A percentile compares a stretch with the other conserved stretches of the same genome.
Evolutionary conservation across 2,888 invertebrate genomes (phyloP).

Genomic region (Drosophila anomalata): DNA sequence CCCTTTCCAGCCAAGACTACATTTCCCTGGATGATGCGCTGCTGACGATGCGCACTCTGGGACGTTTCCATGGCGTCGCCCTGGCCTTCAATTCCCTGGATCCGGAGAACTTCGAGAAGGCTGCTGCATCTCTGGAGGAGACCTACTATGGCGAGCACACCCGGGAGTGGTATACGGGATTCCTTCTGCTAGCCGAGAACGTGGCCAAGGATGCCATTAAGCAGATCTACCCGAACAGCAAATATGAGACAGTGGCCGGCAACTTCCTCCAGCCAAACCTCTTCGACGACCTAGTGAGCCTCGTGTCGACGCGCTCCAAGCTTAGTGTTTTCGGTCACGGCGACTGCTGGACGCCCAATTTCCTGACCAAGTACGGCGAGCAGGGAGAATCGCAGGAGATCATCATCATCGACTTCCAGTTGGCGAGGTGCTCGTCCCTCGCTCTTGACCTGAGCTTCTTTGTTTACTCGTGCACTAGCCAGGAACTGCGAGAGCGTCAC

Average conservation of each 20-base stretch:
- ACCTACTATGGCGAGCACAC: constrained; percentile 40
- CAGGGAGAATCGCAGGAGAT: constrained; percentile 69
- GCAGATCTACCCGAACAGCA: constrained; percentile 86
- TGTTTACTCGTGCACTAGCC: constrained; percentile 87
- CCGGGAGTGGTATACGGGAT: constrained; percentile 33
- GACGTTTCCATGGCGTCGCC: constrained; percentile 86
- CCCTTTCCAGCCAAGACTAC: constrained; percentile 53
- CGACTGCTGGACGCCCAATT: constrained; percentile 91
- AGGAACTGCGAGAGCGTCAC: constrained; percentile 85
- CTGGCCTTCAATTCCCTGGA: constrained; percentile 86
- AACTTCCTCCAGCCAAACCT: constrained; percentile 85
- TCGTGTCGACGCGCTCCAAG: constrained; percentile 78
- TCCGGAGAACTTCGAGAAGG: constrained; percentile 84
- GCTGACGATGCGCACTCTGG: constrained; percentile 85
- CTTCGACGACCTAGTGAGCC: constrained; percentile 84
- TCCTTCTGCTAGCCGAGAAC: constrained; percentile 28
- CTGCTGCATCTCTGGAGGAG: constrained; percentile 73
- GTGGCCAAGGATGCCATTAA: constrained; percentile 84
- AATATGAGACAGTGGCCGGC: constrained; percentile 86
- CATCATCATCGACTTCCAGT: constrained; percentile 89
- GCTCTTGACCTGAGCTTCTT: constrained; percentile 84
- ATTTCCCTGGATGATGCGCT: constrained; percentile 84
- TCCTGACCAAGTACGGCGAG: constrained; percentile 85
- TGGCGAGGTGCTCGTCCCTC: constrained; percentile 84
- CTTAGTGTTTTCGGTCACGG: constrained; percentile 88